Base-by-base conservation (phyloP, 2,888 invertebrate genomes). In the Teinopalpus imperialis region DNA sequence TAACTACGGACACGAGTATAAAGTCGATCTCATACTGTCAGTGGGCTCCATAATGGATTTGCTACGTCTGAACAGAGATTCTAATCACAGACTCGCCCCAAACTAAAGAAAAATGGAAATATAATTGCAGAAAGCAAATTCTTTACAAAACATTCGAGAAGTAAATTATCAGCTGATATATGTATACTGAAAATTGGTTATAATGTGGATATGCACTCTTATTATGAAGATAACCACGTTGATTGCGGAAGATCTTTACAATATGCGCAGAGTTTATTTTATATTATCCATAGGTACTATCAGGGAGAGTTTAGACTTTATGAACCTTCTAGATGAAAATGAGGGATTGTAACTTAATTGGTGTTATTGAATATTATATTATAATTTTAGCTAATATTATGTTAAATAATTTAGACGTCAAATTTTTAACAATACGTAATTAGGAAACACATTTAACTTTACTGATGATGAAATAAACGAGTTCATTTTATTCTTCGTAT, bases 131-230 rank as follows among this genome's bases (percentile, higher is more conserved):
- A 20, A 30, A 13, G 3, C 23, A 21, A 21, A 14, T 23, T 16
- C 16, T 16, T 16, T 16, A 2, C 16, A 31, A 31, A 16, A 24
- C 26, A 31, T 32, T 23, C 9, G 18, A 30, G 18, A 30, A 14
- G n/a, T 7, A 46, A 32, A 45, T 23, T 36, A 24, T 35, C 30
- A 18, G 10, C 29, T 9, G 13, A 24, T 21, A 41, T n/a, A n/a
- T n/a, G n/a, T n/a, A n/a, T n/a, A 41, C 21, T 18, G 8, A 34
- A 49, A 49, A 37, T 31, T 34, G 13, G 20, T n/a, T 52, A 63
- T 63, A 42, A 86, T 88, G 88, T 88, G 86, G 85, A 72, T 87
- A 67, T 75, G 77, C 52, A 69, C 78, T 59, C 59, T 86, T 58
- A 54, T 87, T 35, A 48, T 87, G 48, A 82, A 69, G 56, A 56